These are phyloP conservation scores for Cactoblastis cactorum DNA, from an alignment of 2,888 invertebrate species.

Conservation along the genomic window DNA sequence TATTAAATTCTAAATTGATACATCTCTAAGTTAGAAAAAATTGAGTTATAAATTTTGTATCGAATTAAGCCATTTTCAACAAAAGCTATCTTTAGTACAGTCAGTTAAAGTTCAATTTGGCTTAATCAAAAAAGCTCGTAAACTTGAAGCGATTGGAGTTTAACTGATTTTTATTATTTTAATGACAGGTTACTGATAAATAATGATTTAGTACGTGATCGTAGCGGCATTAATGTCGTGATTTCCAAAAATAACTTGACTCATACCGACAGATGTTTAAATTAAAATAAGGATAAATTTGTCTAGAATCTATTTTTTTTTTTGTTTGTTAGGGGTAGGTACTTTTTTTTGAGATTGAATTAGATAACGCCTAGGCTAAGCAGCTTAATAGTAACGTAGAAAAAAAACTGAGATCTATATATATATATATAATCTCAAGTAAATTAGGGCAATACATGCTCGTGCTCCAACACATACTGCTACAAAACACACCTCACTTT, in stretches of 20 bases:
- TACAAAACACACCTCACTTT: no score
- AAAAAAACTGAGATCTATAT: no score
- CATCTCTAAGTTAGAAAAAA: constrained; percentile 12
- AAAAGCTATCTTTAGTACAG: not conserved
- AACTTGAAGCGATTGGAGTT: constrained; percentile 19
- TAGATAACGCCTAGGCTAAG: no score
- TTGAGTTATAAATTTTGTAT: constrained; percentile 17
- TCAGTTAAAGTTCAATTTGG: constrained; percentile 14
- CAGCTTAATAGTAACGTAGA: no score
- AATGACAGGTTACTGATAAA: constrained; percentile 29
- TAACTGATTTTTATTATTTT: constrained; percentile 33
- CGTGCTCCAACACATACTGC: no score
- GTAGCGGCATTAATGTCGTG: not conserved
- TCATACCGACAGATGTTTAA: not conserved
- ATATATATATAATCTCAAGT: no score
- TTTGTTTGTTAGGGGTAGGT: no score
- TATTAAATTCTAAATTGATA: constrained; percentile 17
- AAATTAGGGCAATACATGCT: no score
- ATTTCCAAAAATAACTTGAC: not conserved
- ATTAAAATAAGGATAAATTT: not conserved
- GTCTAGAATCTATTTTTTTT: no score
- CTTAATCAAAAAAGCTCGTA: constrained; percentile 19
- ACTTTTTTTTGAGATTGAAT: no score
- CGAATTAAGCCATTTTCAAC: not conserved
- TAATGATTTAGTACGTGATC: constrained; percentile 29